Percentiles rank a stretch among this genome's conserved stretches.
phyloP scores from a whole-genome alignment of 2,113 vertebrate genomes.

The Eretmochelys imbricata region DNA sequence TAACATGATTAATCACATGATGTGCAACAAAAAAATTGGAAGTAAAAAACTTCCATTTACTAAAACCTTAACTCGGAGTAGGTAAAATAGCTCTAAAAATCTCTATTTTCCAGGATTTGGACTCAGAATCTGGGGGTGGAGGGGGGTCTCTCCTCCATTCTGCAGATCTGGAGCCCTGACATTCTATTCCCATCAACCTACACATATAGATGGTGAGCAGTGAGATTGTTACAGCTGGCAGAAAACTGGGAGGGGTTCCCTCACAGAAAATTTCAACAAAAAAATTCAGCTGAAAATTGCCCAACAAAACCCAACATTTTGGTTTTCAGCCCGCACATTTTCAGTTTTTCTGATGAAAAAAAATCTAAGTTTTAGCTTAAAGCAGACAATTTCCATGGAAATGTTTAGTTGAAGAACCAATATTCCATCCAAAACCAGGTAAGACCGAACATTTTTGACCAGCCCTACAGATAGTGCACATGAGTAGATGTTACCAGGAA shows the following conservation, averaged over 20 bases:
- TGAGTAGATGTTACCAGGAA: neutral
- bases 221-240: neutral
- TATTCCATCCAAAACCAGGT: neutral
- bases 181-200: neutral
- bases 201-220: neutral
- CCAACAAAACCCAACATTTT: neutral
- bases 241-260: neutral
- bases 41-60: neutral
- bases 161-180: neutral
- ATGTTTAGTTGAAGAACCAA: too few species aligned
- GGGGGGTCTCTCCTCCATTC: too few species aligned
- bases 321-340: neutral
- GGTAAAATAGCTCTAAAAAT: neutral
- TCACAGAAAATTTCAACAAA: neutral
- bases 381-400: neutral
- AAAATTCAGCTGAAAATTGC: neutral
- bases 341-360: neutral
- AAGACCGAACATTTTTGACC: neutral
- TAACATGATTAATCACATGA: neutral
- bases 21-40: neutral
- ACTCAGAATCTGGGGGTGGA: neutral
- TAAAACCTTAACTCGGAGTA: neutral
- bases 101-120: neutral
- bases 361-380: neutral
- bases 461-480: neutral